These are phyloP conservation scores for Xiphias gladius DNA, from an alignment of 2,113 vertebrate species.

Conservation along the genomic window DNA sequence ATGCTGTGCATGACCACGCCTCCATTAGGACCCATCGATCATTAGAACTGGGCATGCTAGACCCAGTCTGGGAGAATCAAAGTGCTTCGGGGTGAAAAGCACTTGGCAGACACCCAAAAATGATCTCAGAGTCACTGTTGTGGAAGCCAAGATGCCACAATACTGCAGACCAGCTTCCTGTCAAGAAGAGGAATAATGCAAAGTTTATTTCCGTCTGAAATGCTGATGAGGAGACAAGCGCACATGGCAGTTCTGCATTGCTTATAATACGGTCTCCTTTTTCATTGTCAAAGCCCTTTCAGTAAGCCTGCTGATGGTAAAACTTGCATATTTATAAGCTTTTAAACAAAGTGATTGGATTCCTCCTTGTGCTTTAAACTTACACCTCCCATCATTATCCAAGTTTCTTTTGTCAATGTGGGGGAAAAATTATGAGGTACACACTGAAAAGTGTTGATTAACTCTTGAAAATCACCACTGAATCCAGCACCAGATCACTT, in stretches of 20 bases:
- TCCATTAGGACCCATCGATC: slow-evolving; percentile 74
- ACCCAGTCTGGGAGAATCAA: slow-evolving; percentile 61
- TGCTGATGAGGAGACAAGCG: slow-evolving; percentile 72
- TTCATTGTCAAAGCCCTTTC: slow-evolving; percentile 69
- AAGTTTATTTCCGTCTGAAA: slow-evolving; percentile 72
- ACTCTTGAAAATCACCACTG: neutral
- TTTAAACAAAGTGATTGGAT: slow-evolving; percentile 31
- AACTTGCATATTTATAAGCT: slow-evolving; percentile 42
- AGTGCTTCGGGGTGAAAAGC: slow-evolving; percentile 57
- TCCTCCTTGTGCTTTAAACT: neutral
- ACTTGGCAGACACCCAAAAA: slow-evolving; percentile 71
- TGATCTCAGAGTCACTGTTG: slow-evolving; percentile 73
- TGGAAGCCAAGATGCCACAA: slow-evolving; percentile 72
- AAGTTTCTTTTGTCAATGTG: neutral
- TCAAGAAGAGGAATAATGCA: slow-evolving; percentile 75
- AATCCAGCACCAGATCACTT: neutral
- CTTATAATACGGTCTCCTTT: slow-evolving; percentile 69
- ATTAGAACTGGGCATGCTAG: slow-evolving; percentile 40
- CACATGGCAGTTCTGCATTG: slow-evolving; percentile 51
- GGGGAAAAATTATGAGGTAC: neutral
- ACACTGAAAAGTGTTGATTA: slow-evolving; percentile 19
- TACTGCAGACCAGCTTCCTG: slow-evolving; percentile 78
- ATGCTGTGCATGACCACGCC: slow-evolving; percentile 28
- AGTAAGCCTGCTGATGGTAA: slow-evolving; percentile 37
- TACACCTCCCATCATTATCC: neutral